Conservation (phyloP, 2,797 vertebrate species). For the Poeciliopsis turneri region DNA sequence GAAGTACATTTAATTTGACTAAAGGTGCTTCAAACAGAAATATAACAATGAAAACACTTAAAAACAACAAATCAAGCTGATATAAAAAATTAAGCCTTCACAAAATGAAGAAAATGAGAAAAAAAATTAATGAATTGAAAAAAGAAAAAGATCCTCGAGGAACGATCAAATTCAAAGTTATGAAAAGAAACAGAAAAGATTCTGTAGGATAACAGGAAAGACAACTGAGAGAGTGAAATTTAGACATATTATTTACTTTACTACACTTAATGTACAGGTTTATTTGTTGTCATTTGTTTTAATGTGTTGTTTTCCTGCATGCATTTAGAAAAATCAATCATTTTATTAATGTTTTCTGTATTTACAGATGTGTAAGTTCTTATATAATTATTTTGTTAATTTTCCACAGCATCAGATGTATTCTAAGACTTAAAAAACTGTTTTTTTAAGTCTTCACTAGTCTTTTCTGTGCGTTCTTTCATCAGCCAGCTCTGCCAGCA, state of each 20-base stretch:
- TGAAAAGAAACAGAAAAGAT: background rate
- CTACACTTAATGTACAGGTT: background rate
- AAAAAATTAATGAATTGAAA: background rate
- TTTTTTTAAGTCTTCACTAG: background rate
- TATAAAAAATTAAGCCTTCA: background rate
- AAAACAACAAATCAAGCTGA: background rate
- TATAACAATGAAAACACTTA: background rate
- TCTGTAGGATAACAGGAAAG: background rate
- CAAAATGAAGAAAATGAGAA: background rate
- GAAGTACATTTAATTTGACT: background rate
- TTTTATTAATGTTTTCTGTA: background rate
- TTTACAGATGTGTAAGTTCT: background rate
- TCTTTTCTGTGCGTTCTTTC: background rate
- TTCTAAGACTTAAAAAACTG: background rate
- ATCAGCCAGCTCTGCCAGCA: conserved; percentile 39
- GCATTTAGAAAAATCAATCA: background rate
- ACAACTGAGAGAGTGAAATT: background rate
- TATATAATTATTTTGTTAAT: background rate
- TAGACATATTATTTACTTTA: background rate
- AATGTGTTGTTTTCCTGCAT: background rate
- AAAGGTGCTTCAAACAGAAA: background rate
- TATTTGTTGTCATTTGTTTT: background rate
- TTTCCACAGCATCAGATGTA: background rate
- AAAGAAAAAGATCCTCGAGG: background rate
- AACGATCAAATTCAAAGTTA: background rate